Evolutionary conservation across 2,113 vertebrate genomes (phyloP), one percentile per base, ranked within the genome.

Genomic region (Gnathonemus echidnorhynchus): DNA sequence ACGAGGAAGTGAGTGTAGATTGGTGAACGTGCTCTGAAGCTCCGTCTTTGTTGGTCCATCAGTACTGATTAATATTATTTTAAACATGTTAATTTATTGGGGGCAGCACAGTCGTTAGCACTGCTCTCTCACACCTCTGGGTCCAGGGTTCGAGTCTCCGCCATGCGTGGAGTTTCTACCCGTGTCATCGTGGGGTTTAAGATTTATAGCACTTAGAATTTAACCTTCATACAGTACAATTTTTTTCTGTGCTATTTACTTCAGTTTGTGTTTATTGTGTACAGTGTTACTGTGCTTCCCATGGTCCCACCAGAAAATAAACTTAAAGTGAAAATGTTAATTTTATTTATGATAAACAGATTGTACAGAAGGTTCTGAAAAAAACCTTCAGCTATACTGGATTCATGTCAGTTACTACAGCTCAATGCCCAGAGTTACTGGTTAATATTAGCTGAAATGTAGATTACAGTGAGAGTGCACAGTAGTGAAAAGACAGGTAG

Each of bases 1-100:
- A 99, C 93, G 98, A 99, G 95, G 98, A 99, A 96, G 98, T 99
- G 95, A 96, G 98, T 97, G 85, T 49, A 27, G 24, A 27, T 27
- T n/a, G 10, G 62, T 66, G 62, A 66, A 9, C 42, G 0, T 49
- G 39, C 19, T 24, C 21, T 66, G 19, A n/a, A n/a, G 24, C 84
- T 86, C 8, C 1, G n/a, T 66, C 24, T 10, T 9, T 27, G 8
- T n/a, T 9, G 1, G 8, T 27, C 24, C n/a, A 11, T 27, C n/a
- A 27, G 62, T 2, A 66, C 9, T 27, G 9, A 27, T 27, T 3
- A 66, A 27, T 66, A 66, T 66, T 3, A 10, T 66, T 66, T 66
- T 27, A 3, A 66, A 27, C 27, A 66, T 66, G 9, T n/a, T n/a
- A 8, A 62, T n/a, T n/a, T 24, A 62, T n/a, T 62, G 24, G 58